phyloP scores from a whole-genome alignment of 2,888 invertebrate species.

The Dryococelus australis region DNA sequence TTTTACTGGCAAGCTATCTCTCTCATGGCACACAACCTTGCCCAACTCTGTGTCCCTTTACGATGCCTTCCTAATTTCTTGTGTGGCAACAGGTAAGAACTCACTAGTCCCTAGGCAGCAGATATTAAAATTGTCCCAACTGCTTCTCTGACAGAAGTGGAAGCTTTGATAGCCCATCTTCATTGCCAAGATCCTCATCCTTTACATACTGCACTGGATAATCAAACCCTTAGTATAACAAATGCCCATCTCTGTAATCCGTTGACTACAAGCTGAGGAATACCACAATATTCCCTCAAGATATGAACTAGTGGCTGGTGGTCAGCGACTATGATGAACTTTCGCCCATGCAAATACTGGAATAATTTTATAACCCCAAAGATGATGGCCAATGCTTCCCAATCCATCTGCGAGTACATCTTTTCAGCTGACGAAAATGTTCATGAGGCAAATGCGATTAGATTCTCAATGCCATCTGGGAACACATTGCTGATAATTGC shows the following conservation, averaged over 20 bases:
- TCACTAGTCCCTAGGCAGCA: background rate
- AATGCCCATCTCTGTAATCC: constrained; percentile 53
- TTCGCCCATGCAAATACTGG: constrained; percentile 47
- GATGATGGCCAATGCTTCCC: constrained; percentile 49
- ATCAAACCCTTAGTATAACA: constrained; percentile 53
- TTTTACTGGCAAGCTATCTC: background rate
- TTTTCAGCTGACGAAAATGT: constrained; percentile 47
- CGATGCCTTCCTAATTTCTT: background rate
- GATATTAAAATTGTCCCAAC: background rate
- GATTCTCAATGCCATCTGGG: constrained; percentile 45
- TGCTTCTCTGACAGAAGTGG: background rate
- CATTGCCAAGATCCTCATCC: constrained; percentile 40
- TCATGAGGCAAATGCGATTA: constrained; percentile 48
- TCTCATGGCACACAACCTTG: background rate
- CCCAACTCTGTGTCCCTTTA: background rate
- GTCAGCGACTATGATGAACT: constrained; percentile 54
- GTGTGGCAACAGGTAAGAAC: background rate
- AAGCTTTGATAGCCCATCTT: constrained; percentile 37
- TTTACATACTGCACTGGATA: constrained; percentile 45
- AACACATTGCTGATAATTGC: constrained; percentile 49
- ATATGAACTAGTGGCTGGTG: constrained; percentile 56
- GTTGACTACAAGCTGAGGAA: constrained; percentile 52
- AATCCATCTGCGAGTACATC: constrained; percentile 50
- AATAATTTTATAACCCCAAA: constrained; percentile 49
- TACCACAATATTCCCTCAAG: constrained; percentile 51